Base-by-base conservation (phyloP, 2,797 vertebrate genomes). In the Malurus splendens region DNA sequence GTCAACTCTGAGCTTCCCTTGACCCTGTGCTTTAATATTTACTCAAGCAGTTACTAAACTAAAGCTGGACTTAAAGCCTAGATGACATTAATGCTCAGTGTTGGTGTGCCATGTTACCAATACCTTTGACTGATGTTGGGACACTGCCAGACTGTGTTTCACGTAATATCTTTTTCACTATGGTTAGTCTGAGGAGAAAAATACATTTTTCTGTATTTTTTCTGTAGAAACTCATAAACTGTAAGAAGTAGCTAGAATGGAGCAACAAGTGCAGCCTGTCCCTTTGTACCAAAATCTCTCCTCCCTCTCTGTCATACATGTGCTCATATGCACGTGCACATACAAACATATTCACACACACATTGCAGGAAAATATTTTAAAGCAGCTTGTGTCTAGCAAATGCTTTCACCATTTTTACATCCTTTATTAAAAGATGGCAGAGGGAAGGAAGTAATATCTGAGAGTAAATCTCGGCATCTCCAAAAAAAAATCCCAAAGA, bases 291-390 rank as follows among this genome's bases (percentile, higher is more conserved):
- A 60, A 77, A 73, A 44, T 77, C 8, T 56, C 30, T 83, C 6
- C 51, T 82, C n/a, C 28, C 11, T 61, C 30, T 90, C 27, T 66
- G 50, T 39, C 42, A 39, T 25, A 10, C 11, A 3, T 1, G 1
- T n/a, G 14, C 23, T 32, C 3, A 14, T 36, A 14, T 0, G 1
- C 9, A 7, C 6, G 13, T n/a, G 39, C 12, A 4, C 4, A 5
- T 14, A 27, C 28, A 38, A 28, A 20, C 13, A 57, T 10, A 11
- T 5, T 6, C 9, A n/a, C 9, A 9, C 7, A 18, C 8, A 5
- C 20, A 65, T 27, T 55, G 8, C 17, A 67, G 28, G n/a, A 23
- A 75, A 79, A 32, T 59, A 36, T 64, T 67, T 89, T 71, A 67
- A 71, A 39, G 7, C 5, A 57, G 25, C 44, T 36, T 28, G 28